Conservation (phyloP, 2,888 invertebrate genomes). For the Galerucella pusilla region DNA sequence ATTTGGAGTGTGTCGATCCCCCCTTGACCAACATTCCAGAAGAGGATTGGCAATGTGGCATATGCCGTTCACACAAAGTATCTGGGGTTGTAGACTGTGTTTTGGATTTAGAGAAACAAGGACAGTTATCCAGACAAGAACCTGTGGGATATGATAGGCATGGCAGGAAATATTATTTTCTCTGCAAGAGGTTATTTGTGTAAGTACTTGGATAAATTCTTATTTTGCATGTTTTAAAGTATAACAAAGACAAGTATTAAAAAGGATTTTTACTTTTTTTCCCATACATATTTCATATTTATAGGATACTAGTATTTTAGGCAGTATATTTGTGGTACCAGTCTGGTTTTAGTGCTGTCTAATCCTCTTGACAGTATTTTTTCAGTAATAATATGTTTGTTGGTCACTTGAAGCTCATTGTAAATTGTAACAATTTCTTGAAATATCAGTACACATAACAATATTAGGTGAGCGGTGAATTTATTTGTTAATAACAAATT, state of each 20-base stretch:
- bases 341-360: no score
- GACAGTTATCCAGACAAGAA: slow-evolving; percentile 91
- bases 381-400: no score
- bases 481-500: no score
- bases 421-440: no score
- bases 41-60: slow-evolving; percentile 97
- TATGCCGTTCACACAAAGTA: slow-evolving; percentile 93
- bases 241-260: neutral
- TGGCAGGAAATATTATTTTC: slow-evolving; percentile 98
- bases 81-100: slow-evolving; percentile 94
- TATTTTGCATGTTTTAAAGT: slow-evolving; percentile 7
- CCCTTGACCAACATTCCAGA: slow-evolving; percentile 93
- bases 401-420: no score
- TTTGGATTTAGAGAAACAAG: slow-evolving; percentile 90
- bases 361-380: no score
- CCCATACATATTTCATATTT: no score
- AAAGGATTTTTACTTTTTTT: no score
- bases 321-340: no score
- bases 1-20: slow-evolving; percentile 96
- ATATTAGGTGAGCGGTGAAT: no score
- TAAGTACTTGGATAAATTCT: slow-evolving; percentile 68
- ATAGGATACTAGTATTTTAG: no score
- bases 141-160: slow-evolving; percentile 95
- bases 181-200: slow-evolving; percentile 92
- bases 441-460: no score